Base-by-base conservation (phyloP, 1,140 invertebrate species). In the Zaprionus vittiger region DNA sequence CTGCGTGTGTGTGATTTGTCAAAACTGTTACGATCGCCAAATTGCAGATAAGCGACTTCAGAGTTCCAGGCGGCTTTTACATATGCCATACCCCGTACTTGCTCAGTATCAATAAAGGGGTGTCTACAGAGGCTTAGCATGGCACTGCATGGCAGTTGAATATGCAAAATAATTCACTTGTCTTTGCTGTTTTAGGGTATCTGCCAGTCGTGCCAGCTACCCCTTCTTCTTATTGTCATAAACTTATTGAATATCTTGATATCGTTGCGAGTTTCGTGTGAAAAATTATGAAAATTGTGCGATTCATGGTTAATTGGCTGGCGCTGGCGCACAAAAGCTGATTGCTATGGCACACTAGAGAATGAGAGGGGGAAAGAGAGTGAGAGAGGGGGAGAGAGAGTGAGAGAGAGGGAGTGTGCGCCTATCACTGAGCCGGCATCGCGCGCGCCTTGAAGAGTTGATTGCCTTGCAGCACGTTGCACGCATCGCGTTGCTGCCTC, bases 11-110 rank as follows among this genome's bases (percentile, higher is more conserved):
- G 82, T 82, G 89, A 84, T 91, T 91, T 91, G 87, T 91, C 87
- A 91, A 91, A 91, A 91, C 83, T 91, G 81, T 91, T 91, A 91
- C 87, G 89, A 89, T 91, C 83, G 79, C 87, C 81, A 91, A 89
- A 85, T 90, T 85, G 79, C 76, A 84, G 85, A 89, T 89, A 89
- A 26, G 41, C 57, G 41, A 57, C 72, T 47, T 26, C 15, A 75
- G 20, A 59, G 26, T 55, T 1, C 54, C 54, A 63, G 47, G 70
- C 73, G 55, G 67, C 60, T 60, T 59, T 41, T 64, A 71, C 26
- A 47, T 52, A 20, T 34, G 9, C 2, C 17, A 49, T 59, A 67
- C 65, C 65, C 65, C 47, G 55, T 59, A 59, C 5, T 2, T 17
- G 5, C 1, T 1, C 11, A 12, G 20, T 9, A 12, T 1, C n/a